Conservation (phyloP, 2,797 vertebrate genomes). For the Brachymystax lenok region DNA sequence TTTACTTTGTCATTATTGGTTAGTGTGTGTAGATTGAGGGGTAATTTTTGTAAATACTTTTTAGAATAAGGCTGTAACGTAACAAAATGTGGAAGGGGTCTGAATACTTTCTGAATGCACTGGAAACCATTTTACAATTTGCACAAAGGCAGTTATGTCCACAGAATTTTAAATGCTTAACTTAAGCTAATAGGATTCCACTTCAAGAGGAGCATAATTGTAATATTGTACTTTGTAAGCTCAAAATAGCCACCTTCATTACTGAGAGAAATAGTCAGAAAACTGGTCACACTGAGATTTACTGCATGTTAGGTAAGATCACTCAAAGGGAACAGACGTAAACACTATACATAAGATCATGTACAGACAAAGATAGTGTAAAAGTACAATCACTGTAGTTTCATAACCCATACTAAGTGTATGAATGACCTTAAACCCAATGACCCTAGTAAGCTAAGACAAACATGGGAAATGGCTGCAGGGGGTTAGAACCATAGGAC, state of each 20-base stretch:
- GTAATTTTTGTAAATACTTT: too few species aligned
- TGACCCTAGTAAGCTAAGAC: background rate
- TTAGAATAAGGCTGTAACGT: too few species aligned
- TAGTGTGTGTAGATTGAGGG: too few species aligned
- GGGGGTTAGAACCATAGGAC: constrained; percentile 11
- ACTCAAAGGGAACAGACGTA: constrained; percentile 8
- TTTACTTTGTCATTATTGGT: too few species aligned
- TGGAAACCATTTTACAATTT: too few species aligned
- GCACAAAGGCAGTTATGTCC: too few species aligned
- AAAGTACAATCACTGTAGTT: constrained; percentile 15
- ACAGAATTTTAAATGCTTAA: too few species aligned
- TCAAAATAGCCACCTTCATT: background rate
- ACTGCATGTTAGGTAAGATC: background rate
- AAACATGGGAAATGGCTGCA: background rate
- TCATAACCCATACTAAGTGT: background rate
- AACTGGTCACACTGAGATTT: constrained; percentile 7
- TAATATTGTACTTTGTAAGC: background rate
- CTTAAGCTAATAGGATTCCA: background rate
- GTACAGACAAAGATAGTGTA: constrained; percentile 11
- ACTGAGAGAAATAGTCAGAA: background rate
- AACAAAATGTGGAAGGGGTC: too few species aligned
- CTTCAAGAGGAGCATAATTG: background rate
- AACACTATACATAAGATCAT: background rate
- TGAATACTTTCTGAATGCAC: too few species aligned
- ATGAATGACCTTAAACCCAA: constrained; percentile 2